Base-by-base conservation (phyloP, 2,113 vertebrate species). In the Solea solea region DNA sequence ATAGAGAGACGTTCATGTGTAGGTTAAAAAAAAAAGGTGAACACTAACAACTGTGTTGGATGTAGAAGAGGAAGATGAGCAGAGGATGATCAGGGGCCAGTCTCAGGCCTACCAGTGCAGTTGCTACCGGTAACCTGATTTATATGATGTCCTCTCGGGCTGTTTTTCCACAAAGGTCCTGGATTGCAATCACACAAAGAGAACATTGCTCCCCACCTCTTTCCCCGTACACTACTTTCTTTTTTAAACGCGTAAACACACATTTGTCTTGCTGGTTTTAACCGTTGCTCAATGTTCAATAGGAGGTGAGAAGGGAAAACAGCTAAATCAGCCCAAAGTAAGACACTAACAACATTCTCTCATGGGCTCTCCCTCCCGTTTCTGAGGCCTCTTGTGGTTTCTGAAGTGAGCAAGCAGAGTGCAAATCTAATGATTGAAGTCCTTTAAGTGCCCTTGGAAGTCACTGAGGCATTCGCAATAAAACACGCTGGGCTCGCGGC, bases 91-190 rank as follows among this genome's bases (percentile, higher is more conserved):
- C 49, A 74, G 69, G 69, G 78, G 70, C 77, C 72, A 9, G 60
- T 69, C 65, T 54, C 42, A 27, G 51, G 52, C 46, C 67, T 60
- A 61, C 60, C 46, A 54, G 80, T 78, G 70, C 60, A 48, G 86
- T 91, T 82, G 70, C 93, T 69, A 81, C 34, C 63, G 81, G 90
- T 72, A 76, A 93, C 91, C 73, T 84, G 91, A 94, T 93, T 93
- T 89, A 92, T 89, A 57, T 12, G 73, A 83, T 64, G 72, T 69
- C 69, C 57, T 76, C 70, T 81, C 76, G 86, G 86, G 84, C 84
- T 62, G 61, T 81, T 71, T 72, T 83, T 62, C 66, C 56, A 16
- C 56, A 21, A 45, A 45, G 61, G 11, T 53, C 81, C 51, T 21
- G 53, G 49, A 63, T 34, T 14, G 48, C 49, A 56, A 58, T 78